phyloP scores from a whole-genome alignment of 92 coral and sea anemone species.

The Bergia sp. region DNA sequence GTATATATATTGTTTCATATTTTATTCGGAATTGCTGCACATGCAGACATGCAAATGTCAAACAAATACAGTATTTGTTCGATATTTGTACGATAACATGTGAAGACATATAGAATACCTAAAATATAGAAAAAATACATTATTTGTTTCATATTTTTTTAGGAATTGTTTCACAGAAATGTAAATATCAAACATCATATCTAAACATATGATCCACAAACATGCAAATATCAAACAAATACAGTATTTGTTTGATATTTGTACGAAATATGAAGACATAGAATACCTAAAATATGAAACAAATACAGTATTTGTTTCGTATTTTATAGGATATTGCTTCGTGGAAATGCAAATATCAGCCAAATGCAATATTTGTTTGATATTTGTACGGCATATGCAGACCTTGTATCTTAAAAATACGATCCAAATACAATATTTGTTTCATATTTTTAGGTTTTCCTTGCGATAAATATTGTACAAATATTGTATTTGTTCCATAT shows the following conservation, averaged over 20 bases:
- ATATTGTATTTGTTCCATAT: conserved; percentile 8
- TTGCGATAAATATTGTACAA: conserved; percentile 5
- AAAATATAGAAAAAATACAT: background rate
- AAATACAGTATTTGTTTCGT: background rate
- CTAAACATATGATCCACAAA: background rate
- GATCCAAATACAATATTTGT: background rate
- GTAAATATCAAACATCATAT: background rate
- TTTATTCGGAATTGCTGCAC: background rate
- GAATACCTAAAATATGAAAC: background rate
- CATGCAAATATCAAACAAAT: background rate
- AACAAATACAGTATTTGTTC: background rate
- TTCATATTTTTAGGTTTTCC: conserved; percentile 3
- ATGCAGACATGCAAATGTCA: background rate
- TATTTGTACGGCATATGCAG: conserved; percentile 6
- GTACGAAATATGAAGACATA: background rate
- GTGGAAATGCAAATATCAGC: background rate
- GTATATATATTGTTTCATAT: background rate
- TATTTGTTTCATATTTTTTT: background rate
- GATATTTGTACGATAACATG: background rate
- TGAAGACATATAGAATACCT: background rate
- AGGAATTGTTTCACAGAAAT: background rate
- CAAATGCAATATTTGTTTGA: background rate
- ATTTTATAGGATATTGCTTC: background rate
- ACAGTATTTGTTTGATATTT: conserved; percentile 1
- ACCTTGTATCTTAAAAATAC: background rate